These are phyloP conservation scores for Poeciliopsis presidionis DNA, from an alignment of 2,797 vertebrate genomes.

Conservation along the genomic window DNA sequence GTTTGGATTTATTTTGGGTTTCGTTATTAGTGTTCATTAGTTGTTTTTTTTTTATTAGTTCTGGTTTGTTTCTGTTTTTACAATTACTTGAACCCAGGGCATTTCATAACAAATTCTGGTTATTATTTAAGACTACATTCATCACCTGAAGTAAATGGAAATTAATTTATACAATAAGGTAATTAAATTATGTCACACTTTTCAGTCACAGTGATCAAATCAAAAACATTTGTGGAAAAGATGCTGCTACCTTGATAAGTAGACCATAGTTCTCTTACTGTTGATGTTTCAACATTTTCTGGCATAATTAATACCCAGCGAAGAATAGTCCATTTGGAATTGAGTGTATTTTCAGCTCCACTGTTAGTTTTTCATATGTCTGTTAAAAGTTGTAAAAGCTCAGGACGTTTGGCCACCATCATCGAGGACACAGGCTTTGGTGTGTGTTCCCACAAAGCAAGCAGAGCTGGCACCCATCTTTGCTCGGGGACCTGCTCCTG, in stretches of 20 bases:
- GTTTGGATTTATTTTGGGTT: too few relatives aligned
- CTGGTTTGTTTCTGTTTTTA: too few relatives aligned
- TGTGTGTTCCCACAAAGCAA: slow-evolving; percentile 56
- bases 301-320: slow-evolving; percentile 7
- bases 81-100: slow-evolving; percentile 32
- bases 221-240: slow-evolving; percentile 25
- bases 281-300: slow-evolving; percentile 17
- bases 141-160: slow-evolving; percentile 45
- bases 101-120: slow-evolving; percentile 29
- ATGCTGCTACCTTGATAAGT: slow-evolving; percentile 28
- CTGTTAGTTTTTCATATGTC: slow-evolving; percentile 19
- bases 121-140: slow-evolving; percentile 45
- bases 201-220: slow-evolving; percentile 10
- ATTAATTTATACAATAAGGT: slow-evolving; percentile 40
- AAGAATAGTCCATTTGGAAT: slow-evolving; percentile 31
- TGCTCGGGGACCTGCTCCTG: slow-evolving; percentile 43
- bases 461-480: slow-evolving; percentile 48
- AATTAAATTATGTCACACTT: slow-evolving; percentile 43
- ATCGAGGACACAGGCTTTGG: slow-evolving; percentile 49
- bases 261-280: slow-evolving; percentile 19
- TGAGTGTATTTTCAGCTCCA: slow-evolving; percentile 1
- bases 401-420: slow-evolving; percentile 30
- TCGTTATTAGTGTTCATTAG: too few relatives aligned
- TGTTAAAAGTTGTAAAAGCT: slow-evolving; percentile 31
- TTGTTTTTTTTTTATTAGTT: too few relatives aligned